phyloP scores from a whole-genome alignment of 2,888 invertebrate species.

The Blastobasis lacticolella region DNA sequence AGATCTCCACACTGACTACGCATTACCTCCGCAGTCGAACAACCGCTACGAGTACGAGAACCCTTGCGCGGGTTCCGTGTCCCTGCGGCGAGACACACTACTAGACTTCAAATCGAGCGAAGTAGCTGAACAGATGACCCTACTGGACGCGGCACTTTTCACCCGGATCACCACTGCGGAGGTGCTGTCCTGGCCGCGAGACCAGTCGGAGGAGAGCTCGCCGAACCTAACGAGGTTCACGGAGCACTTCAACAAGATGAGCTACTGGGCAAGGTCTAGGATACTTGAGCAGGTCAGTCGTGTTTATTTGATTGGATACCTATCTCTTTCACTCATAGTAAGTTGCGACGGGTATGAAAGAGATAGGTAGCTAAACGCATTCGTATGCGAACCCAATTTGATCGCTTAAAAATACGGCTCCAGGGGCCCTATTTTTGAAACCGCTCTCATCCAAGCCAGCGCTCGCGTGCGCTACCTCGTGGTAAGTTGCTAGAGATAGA shows the following conservation, averaged over 20 bases:
- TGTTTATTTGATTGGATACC: too few species aligned
- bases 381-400: too few species aligned
- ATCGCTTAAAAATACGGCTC: too few species aligned
- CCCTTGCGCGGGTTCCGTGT: constrained; percentile 57
- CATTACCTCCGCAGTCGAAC: constrained; percentile 33
- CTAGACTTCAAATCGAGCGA: constrained; percentile 95
- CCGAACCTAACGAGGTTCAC: constrained; percentile 98
- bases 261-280: constrained; percentile 96
- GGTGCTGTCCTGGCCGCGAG: constrained; percentile 96
- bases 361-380: too few species aligned
- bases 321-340: too few species aligned
- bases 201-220: constrained; percentile 97
- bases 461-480: too few species aligned
- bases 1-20: too few species aligned
- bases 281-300: constrained; percentile 83
- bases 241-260: constrained; percentile 99
- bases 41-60: constrained; percentile 61
- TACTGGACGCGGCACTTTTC: constrained; percentile 95
- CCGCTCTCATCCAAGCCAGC: too few species aligned
- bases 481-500: too few species aligned
- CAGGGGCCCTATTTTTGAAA: too few species aligned
- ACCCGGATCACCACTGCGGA: constrained; percentile 98
- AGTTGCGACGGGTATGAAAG: too few species aligned
- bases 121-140: constrained; percentile 98
- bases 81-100: constrained; percentile 75